These are phyloP conservation scores for Nemoura dubitans DNA, from an alignment of 2,888 invertebrate species.

Conservation along the genomic window DNA sequence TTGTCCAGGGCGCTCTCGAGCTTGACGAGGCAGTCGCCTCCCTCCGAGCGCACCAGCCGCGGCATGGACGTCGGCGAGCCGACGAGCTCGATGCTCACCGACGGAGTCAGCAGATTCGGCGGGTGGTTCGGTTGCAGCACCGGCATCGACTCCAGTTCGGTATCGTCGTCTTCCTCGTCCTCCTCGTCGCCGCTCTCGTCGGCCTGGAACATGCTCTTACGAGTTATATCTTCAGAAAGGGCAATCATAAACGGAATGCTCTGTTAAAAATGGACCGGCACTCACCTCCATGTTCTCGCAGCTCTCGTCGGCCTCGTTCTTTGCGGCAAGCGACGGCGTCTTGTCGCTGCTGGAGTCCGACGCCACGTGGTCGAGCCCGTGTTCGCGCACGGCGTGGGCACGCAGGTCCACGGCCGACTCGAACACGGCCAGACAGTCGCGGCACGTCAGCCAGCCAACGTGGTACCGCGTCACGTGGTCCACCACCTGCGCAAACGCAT, in stretches of 20 bases:
- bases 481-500: slow-evolving; percentile 53
- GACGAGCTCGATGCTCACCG: not conserved
- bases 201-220: not conserved
- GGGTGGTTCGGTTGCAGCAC: not conserved
- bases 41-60: not conserved
- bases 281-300: not conserved
- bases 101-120: not conserved
- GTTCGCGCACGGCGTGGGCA: not conserved
- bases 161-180: not conserved
- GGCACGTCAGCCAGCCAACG: slow-evolving; percentile 67
- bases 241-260: no score
- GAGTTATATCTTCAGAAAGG: no score
- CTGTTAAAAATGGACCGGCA: no score
- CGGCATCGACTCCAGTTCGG: not conserved
- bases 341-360: slow-evolving; percentile 38
- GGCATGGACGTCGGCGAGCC: not conserved
- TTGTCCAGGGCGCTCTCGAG: slow-evolving; percentile 34
- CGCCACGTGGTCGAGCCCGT: slow-evolving; percentile 50
- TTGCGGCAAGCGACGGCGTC: not conserved
- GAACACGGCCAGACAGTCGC: slow-evolving; percentile 68
- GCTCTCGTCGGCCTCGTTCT: not conserved
- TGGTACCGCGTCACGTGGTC: slow-evolving; percentile 69
- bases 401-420: not conserved
- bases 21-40: slow-evolving; percentile 14
- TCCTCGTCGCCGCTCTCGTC: slow-evolving; percentile 3